These are phyloP conservation scores for Drosophila maculinotata DNA, from an alignment of 2,888 invertebrate species.

Conservation along the genomic window DNA sequence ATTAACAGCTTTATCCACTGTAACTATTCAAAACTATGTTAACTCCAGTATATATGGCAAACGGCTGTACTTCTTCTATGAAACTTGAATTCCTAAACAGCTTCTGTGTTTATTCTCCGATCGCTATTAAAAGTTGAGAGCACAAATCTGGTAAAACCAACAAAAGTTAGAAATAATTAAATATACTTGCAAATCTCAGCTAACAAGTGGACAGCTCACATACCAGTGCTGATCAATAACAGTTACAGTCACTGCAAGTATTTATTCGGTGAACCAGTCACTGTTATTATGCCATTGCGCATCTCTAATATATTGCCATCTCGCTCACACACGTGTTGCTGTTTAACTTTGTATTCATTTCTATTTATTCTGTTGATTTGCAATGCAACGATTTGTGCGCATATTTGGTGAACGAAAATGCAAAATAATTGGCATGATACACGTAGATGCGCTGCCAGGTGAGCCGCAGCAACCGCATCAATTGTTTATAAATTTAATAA, in stretches of 20 bases:
- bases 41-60: no score
- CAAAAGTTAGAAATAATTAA: no score
- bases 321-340: constrained; percentile 36
- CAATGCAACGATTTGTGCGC: constrained; percentile 85
- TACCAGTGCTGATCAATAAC: background rate
- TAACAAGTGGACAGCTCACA: background rate
- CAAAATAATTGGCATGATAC: constrained; percentile 90
- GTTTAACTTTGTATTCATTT: background rate
- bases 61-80: no score
- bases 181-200: no score
- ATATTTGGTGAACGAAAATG: constrained; percentile 85
- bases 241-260: background rate
- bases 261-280: background rate
- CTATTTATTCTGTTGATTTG: background rate
- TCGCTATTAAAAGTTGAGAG: no score
- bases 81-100: no score
- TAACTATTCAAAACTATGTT: no score
- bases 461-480: constrained; percentile 31
- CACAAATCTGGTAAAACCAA: no score
- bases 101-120: no score
- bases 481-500: constrained; percentile 15
- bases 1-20: no score
- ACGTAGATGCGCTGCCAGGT: constrained; percentile 90
- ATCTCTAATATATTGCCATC: constrained; percentile 9
- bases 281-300: background rate